These are phyloP conservation scores for Andrena trimmerana DNA, from an alignment of 2,888 invertebrate genomes.

Conservation along the genomic window DNA sequence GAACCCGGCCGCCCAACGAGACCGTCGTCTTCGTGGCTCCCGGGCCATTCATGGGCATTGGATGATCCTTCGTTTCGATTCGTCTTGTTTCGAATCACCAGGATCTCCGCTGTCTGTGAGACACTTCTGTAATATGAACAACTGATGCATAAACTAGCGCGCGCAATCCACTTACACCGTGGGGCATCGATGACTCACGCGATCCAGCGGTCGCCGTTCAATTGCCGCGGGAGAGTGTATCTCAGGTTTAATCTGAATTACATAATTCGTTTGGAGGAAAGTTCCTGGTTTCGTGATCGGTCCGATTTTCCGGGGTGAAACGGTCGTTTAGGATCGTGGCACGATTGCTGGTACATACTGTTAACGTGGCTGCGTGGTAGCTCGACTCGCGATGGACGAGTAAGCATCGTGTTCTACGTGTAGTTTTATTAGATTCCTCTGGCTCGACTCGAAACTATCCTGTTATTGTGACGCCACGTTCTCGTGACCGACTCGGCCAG, in stretches of 20 bases:
- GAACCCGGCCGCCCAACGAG: not conserved
- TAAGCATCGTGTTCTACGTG: not conserved
- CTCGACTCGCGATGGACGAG: not conserved
- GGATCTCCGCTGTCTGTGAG: not conserved
- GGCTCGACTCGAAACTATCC: not conserved
- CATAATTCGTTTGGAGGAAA: too few relatives aligned
- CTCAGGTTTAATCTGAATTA: too few relatives aligned
- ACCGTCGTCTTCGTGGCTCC: not conserved
- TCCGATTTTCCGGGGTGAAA: too few relatives aligned
- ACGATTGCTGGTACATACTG: too few relatives aligned
- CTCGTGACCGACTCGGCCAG: slow-evolving; percentile 43
- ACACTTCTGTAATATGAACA: not conserved
- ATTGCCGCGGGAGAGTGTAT: too few relatives aligned
- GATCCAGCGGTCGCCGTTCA: not conserved
- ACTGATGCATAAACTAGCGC: not conserved
- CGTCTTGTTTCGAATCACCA: too few relatives aligned
- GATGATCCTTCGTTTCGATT: not conserved
- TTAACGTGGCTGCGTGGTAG: too few relatives aligned
- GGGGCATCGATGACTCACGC: not conserved
- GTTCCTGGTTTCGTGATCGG: too few relatives aligned
- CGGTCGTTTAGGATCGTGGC: too few relatives aligned
- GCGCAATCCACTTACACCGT: not conserved
- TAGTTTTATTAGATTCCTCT: not conserved
- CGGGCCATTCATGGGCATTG: not conserved
- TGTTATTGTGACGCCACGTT: slow-evolving; percentile 12